Conservation (phyloP, 92 coral and sea anemone genomes). For the Porites divaricata region DNA sequence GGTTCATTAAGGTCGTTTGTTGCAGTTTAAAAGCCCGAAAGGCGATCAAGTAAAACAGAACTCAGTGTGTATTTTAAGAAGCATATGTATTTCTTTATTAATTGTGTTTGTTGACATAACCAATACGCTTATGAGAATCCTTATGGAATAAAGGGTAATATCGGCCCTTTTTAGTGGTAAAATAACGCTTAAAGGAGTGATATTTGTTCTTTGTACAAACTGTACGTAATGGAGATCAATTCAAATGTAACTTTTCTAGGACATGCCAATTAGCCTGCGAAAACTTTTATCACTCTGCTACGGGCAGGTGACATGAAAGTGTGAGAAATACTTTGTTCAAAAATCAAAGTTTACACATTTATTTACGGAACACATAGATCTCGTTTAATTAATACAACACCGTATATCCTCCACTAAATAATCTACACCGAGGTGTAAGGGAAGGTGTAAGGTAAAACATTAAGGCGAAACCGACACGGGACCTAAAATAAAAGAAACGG, state of each 20-base stretch:
- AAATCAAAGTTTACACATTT: conserved; percentile 50
- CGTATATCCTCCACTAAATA: conserved; percentile 22
- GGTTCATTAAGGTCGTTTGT: conserved; percentile 78
- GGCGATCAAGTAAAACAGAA: conserved; percentile 24
- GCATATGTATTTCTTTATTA: conserved; percentile 45
- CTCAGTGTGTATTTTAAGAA: conserved; percentile 17
- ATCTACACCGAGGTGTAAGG: conserved; percentile 21
- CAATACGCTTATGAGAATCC: conserved; percentile 11
- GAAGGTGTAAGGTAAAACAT: conserved; percentile 1
- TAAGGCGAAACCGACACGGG: conserved; percentile 8
- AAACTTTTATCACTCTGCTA: background rate
- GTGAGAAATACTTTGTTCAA: conserved; percentile 33
- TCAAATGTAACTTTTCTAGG: conserved; percentile 41
- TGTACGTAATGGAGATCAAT: conserved; percentile 32
- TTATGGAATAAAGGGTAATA: conserved; percentile 25
- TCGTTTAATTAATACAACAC: conserved; percentile 44
- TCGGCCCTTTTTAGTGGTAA: conserved; percentile 33
- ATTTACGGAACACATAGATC: conserved; percentile 19
- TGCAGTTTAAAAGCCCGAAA: conserved; percentile 34
- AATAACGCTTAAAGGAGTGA: conserved; percentile 24
- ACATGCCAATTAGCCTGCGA: conserved; percentile 34
- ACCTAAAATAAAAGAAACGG: background rate
- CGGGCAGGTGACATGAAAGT: conserved; percentile 35
- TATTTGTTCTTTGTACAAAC: conserved; percentile 36
- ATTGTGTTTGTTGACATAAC: conserved; percentile 43